Percentiles rank a stretch among this genome's conserved stretches.
Conservation (phyloP, 2,888 invertebrate genomes). For the Craniophora ligustri region DNA sequence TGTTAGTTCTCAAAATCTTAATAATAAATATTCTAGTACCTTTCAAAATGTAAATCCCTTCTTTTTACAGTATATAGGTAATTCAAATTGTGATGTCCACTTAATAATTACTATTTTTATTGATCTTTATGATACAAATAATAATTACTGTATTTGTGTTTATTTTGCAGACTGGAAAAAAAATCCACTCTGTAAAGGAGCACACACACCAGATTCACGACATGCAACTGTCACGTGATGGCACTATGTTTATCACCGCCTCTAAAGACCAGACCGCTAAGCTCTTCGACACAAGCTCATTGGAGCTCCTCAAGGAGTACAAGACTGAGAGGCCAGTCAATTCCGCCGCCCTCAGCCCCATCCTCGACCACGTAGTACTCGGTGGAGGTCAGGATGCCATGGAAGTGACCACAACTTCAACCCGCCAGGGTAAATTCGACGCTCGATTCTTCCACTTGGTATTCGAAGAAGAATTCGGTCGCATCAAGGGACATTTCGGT, state of each 20-base stretch:
- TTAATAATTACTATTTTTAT: no score
- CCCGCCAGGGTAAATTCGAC: slow-evolving; percentile 98
- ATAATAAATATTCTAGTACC: no score
- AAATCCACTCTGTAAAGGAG: slow-evolving; percentile 93
- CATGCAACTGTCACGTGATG: slow-evolving; percentile 97
- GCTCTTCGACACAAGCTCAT: slow-evolving; percentile 95
- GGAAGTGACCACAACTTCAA: slow-evolving; percentile 98
- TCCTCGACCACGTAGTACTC: slow-evolving; percentile 97
- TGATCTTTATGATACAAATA: no score
- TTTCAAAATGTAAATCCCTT: no score
- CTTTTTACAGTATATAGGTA: no score
- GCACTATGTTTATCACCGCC: slow-evolving; percentile 98
- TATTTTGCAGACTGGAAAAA: slow-evolving; percentile 92
- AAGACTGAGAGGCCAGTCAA: slow-evolving; percentile 99
- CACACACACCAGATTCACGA: slow-evolving; percentile 97
- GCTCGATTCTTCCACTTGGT: slow-evolving; percentile 97
- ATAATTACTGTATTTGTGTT: neutral
- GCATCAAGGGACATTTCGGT: slow-evolving; percentile 99
- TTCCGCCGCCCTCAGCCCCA: slow-evolving; percentile 98
- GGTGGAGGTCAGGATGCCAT: slow-evolving; percentile 99
- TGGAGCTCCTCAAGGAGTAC: slow-evolving; percentile 97
- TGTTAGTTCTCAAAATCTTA: no score
- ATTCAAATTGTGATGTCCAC: no score
- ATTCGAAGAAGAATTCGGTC: slow-evolving; percentile 98
- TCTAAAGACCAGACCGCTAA: slow-evolving; percentile 99